These are phyloP conservation scores for Hololepta plana DNA, from an alignment of 2,888 invertebrate genomes.

Conservation along the genomic window DNA sequence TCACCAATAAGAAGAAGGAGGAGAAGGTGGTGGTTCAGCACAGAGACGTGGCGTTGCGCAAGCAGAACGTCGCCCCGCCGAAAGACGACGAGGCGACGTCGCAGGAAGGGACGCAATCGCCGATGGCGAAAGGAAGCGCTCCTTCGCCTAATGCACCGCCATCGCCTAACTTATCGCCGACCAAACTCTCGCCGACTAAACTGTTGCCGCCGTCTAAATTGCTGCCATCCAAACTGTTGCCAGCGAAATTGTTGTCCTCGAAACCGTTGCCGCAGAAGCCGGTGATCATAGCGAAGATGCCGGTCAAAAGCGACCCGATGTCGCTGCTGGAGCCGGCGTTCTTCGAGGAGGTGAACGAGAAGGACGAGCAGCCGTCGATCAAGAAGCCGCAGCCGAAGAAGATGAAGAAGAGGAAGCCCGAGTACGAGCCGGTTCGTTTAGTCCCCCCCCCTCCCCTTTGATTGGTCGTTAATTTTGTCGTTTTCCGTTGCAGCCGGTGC, in stretches of 20 bases:
- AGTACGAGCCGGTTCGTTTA: too few relatives aligned
- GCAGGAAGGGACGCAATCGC: slow-evolving; percentile 6
- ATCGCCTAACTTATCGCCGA: slow-evolving; percentile 2
- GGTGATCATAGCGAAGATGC: slow-evolving; percentile 7
- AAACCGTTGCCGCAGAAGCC: slow-evolving; percentile 1
- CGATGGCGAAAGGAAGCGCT: neutral
- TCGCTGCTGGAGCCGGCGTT: slow-evolving; percentile 21
- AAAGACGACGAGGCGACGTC: neutral
- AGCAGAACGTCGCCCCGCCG: too few relatives aligned
- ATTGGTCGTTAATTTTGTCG: neutral
- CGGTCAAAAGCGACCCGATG: slow-evolving; percentile 13
- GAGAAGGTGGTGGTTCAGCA: slow-evolving; percentile 4
- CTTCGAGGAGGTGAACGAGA: slow-evolving; percentile 17
- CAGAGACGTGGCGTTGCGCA: slow-evolving; percentile 10
- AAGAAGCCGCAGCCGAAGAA: slow-evolving; percentile 7
- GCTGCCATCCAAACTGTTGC: slow-evolving; percentile 1
- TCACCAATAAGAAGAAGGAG: slow-evolving; percentile 2
- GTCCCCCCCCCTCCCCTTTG: neutral
- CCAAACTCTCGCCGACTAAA: neutral
- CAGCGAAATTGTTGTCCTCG: too few relatives aligned
- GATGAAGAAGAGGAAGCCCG: too few relatives aligned
- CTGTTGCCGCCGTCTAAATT: neutral
- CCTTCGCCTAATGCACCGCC: neutral
- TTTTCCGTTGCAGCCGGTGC: slow-evolving; percentile 18
- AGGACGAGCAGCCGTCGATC: slow-evolving; percentile 7